Evolutionary conservation across 2,888 invertebrate species (phyloP).

Genomic region (Parapristionchus giblindavisi): DNA sequence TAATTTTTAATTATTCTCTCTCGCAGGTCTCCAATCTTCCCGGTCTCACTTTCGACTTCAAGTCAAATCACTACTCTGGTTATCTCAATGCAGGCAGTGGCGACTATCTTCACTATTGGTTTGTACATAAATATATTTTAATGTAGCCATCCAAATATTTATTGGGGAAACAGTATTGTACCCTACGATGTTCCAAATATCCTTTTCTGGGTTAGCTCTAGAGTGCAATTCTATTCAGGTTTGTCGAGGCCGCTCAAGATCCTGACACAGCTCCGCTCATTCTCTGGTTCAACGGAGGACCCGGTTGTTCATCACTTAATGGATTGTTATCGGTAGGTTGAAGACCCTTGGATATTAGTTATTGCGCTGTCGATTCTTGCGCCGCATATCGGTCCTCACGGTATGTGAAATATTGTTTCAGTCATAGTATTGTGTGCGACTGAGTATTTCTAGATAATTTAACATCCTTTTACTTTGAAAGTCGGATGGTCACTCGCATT

Average conservation of each 20-base stretch:
- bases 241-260: slow-evolving; percentile 23
- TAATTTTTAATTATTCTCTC: no score
- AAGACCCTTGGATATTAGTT: no score
- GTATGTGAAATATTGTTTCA: no score
- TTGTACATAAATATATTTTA: slow-evolving; percentile 47
- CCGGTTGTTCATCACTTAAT: slow-evolving; percentile 54
- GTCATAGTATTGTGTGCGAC: no score
- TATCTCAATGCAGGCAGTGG: slow-evolving; percentile 63
- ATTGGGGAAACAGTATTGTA: slow-evolving; percentile 68
- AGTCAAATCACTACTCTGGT: slow-evolving; percentile 72
- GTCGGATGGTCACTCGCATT: no score
- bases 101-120: slow-evolving; percentile 70
- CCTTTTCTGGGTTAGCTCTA: not conserved
- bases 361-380: no score
- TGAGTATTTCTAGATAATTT: no score
- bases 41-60: slow-evolving; percentile 59
- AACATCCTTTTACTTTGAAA: no score
- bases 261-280: slow-evolving; percentile 54
- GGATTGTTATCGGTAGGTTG: not conserved
- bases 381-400: no score
- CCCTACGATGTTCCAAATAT: not conserved
- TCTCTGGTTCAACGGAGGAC: slow-evolving; percentile 61
- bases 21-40: slow-evolving; percentile 62
- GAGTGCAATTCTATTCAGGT: not conserved
- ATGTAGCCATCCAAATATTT: not conserved